A percentile compares a stretch with the other conserved stretches of the same genome.
These are phyloP conservation scores for Saccostrea echinata DNA, from an alignment of 1,140 invertebrate species.

Conservation along the genomic window DNA sequence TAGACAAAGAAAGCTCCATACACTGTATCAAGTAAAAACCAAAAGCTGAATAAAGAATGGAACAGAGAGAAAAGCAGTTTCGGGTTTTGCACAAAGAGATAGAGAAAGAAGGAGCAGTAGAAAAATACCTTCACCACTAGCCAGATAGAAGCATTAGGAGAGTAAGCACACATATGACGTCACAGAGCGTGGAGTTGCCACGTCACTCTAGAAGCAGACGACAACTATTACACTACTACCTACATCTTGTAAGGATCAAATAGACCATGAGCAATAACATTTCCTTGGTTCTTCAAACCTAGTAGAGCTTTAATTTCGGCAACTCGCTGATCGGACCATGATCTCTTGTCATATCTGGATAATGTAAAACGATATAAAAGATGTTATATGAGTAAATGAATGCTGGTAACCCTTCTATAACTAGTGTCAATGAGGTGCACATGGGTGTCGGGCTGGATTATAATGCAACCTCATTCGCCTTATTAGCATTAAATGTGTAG, in stretches of 20 bases:
- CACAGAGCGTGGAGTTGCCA: conserved; percentile 29
- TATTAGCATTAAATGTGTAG: not conserved
- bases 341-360: conserved; percentile 52
- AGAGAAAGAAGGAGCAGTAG: not conserved
- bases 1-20: not conserved
- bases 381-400: conserved; percentile 25
- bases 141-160: conserved; percentile 19
- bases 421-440: not conserved
- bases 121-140: conserved; percentile 30
- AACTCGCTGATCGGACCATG: conserved; percentile 52
- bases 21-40: not conserved
- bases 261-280: conserved; percentile 45
- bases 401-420: conserved; percentile 6
- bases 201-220: conserved; percentile 37
- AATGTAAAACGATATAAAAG: conserved; percentile 43
- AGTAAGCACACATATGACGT: conserved; percentile 22
- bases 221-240: conserved; percentile 39
- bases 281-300: conserved; percentile 41
- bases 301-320: conserved; percentile 51
- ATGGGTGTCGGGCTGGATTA: not conserved
- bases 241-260: conserved; percentile 51
- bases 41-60: not conserved
- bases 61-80: not conserved
- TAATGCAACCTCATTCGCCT: not conserved
- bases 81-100: not conserved